These are phyloP conservation scores for Argyrosomus japonicus DNA, from an alignment of 2,113 vertebrate genomes.

Conservation along the genomic window DNA sequence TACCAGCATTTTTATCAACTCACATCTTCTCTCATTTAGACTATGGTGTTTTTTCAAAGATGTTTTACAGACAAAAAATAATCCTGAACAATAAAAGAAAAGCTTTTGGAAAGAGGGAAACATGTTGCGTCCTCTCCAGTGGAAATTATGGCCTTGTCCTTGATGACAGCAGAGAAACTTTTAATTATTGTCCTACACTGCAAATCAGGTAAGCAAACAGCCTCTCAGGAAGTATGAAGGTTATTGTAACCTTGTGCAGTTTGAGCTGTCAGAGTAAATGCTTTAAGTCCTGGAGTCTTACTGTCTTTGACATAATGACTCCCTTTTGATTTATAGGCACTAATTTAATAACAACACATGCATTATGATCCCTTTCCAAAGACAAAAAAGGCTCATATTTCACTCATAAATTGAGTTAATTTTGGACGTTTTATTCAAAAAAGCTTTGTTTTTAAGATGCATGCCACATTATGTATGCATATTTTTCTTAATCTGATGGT, in stretches of 20 bases:
- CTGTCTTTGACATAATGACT: constrained; percentile 31
- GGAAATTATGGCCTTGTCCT: not conserved
- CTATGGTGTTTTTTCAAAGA: no score
- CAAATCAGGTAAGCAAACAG: not conserved
- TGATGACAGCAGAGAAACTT: constrained; percentile 3
- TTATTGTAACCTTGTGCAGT: constrained; percentile 40
- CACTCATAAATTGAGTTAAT: constrained; percentile 11
- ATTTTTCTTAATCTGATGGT: constrained; percentile 25
- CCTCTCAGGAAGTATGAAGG: not conserved
- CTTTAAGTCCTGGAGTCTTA: not conserved
- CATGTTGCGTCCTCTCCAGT: not conserved
- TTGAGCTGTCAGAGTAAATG: constrained; percentile 27
- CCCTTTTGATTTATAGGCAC: constrained; percentile 37
- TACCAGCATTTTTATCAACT: no score
- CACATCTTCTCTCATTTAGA: no score
- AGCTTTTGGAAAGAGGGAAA: no score
- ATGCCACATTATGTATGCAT: constrained; percentile 21
- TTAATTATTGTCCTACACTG: not conserved
- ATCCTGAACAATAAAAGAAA: no score
- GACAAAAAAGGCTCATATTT: constrained; percentile 27
- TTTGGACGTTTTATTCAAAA: constrained; percentile 23
- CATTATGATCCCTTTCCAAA: constrained; percentile 15
- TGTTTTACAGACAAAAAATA: no score
- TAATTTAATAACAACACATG: constrained; percentile 29
- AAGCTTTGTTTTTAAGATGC: constrained; percentile 23